Conservation (phyloP, 35 echinoderm and acorn worm genomes). For the Holothuria glaberrima region DNA sequence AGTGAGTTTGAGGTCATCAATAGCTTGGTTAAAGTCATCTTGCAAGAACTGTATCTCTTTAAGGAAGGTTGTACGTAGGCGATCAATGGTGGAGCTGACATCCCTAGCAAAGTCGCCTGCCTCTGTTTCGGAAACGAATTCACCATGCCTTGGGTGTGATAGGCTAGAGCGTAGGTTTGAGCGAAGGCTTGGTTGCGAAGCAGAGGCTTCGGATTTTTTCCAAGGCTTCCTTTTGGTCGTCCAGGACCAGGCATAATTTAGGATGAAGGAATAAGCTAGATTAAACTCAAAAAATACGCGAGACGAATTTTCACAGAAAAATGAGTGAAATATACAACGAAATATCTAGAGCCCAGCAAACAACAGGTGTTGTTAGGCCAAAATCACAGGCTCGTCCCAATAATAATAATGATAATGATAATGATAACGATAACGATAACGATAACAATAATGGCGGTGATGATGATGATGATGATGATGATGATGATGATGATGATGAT, state of each 20-base stretch:
- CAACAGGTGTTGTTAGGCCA: background rate
- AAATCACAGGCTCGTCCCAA: conserved; percentile 22
- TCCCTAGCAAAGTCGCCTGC: background rate
- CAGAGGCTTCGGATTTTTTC: background rate
- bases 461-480: too few relatives aligned
- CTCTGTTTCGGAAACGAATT: background rate
- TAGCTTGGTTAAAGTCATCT: conserved; percentile 21
- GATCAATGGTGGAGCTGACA: background rate
- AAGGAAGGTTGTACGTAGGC: background rate
- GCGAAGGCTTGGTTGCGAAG: background rate
- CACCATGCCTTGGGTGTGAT: background rate
- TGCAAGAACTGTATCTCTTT: conserved; percentile 26
- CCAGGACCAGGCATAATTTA: background rate
- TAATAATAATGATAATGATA: too few relatives aligned
- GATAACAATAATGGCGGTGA: too few relatives aligned
- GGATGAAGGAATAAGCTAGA: background rate
- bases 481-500: too few relatives aligned
- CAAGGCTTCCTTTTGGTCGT: conserved; percentile 3
- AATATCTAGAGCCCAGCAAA: conserved; percentile 20
- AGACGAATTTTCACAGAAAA: background rate
- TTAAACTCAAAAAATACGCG: background rate
- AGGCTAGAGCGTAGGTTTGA: background rate
- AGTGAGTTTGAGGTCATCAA: conserved; percentile 5
- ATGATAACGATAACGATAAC: too few relatives aligned
- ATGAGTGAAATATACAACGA: background rate